Evolutionary conservation across 2,888 invertebrate genomes (phyloP), one percentile per base, ranked within the genome.

Genomic region (Dicranocentrus wangi): DNA sequence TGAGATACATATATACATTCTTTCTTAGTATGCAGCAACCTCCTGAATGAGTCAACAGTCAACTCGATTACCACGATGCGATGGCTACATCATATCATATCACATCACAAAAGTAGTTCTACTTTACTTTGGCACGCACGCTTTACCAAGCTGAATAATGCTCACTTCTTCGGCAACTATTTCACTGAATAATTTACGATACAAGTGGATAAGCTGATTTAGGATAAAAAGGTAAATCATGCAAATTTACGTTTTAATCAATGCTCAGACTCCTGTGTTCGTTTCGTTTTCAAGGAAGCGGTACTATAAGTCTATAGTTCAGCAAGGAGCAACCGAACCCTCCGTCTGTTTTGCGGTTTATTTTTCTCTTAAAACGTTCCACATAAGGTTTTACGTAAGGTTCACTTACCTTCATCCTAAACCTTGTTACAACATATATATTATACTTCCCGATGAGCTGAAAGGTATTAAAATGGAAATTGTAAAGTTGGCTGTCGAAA

Each of bases 81-180:
- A 66, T 47, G 66, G 51, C 66, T 47, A 66, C 23, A 66, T 66
- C 63, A 63, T 39, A 39, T 39, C 66, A 66, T 65, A 65, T 65
- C 23, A 65, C 15, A 42, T 65, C 43, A 43, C 43, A n/a, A 19
- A 27, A 58, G 58, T 23, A 51, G 51, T n/a, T 39, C 39, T 39
- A 39, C 7, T 39, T 39, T 39, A 13, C 7, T 13, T 39, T 39
- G 39, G n/a, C 5, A 39, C 39, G 13, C 5, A 39, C 39, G 39
- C 7, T 39, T 5, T 39, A 13, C 39, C 39, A 13, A 8, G 39
- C 39, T 39, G 7, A n/a, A n/a, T n/a, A n/a, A 39, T 39, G 13
- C 13, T 39, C 7, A 39, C 39, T 39, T 39, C 39, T 39, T n/a
- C n/a, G n/a, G n/a, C 39, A 39, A 39, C 39, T 39, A 39, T 39